Evolutionary conservation across 2,113 vertebrate species (phyloP).

Genomic region (Serranochromis macrocephalus): DNA sequence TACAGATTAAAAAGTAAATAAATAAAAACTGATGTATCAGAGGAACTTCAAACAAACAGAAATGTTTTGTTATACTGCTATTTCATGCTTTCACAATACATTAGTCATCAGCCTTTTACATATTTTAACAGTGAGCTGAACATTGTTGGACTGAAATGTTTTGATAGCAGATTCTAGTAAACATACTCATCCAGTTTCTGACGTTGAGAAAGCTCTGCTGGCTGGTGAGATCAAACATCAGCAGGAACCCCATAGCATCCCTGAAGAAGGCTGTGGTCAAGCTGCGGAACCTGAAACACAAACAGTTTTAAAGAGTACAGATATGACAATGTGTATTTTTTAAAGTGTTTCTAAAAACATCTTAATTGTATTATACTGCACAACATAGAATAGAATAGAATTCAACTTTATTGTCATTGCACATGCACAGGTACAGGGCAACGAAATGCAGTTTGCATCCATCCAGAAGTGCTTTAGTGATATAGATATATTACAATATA

Average conservation of each 20-base stretch:
- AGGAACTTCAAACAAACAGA: not conserved
- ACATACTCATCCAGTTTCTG: conserved; percentile 96
- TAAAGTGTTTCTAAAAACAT: not conserved
- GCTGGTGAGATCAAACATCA: conserved; percentile 95
- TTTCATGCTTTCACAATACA: not conserved
- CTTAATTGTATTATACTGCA: not conserved
- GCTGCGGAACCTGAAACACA: conserved; percentile 73
- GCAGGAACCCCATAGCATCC: conserved; percentile 94
- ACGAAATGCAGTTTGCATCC: no score
- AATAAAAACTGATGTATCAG: not conserved
- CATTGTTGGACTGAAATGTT: not conserved
- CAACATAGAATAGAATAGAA: no score
- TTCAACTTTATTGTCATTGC: no score
- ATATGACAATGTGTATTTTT: not conserved
- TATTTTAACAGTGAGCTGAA: not conserved
- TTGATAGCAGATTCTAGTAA: not conserved
- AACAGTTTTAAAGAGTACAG: not conserved
- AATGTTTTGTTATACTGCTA: not conserved
- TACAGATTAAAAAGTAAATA: not conserved
- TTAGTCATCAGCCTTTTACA: not conserved
- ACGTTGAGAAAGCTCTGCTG: conserved; percentile 96
- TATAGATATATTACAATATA: no score
- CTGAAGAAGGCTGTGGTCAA: conserved; percentile 94
- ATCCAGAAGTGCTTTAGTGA: no score
- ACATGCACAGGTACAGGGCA: no score